A percentile compares a stretch with the other conserved stretches of the same genome.
phyloP scores from a whole-genome alignment of 1,140 invertebrate genomes.

The Adelges cooleyi region DNA sequence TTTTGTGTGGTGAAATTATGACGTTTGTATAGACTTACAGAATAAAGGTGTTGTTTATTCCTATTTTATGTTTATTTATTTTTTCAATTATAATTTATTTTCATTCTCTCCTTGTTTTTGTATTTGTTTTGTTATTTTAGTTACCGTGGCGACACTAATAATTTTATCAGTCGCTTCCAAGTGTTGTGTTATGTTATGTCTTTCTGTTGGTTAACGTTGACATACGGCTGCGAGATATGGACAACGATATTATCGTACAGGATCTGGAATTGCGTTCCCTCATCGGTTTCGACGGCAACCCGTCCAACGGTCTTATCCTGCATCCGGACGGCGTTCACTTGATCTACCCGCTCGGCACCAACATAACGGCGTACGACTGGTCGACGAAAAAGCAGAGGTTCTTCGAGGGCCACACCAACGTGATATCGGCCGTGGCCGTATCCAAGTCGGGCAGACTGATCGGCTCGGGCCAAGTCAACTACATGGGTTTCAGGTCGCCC shows the following conservation, averaged over 20 bases:
- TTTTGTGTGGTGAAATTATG: too few species aligned
- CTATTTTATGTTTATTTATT: not conserved
- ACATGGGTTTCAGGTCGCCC: constrained; percentile 73
- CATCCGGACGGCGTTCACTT: constrained; percentile 66
- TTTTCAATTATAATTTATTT: not conserved
- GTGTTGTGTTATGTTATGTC: not conserved
- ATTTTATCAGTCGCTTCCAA: too few species aligned
- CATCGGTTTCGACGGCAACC: constrained; percentile 45
- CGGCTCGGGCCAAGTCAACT: constrained; percentile 78
- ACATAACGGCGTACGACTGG: constrained; percentile 66
- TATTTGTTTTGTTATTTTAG: not conserved
- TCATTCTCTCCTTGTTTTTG: too few species aligned
- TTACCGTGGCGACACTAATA: not conserved
- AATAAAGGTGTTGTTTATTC: constrained; percentile 9
- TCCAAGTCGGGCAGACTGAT: constrained; percentile 66
- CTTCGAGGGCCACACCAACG: constrained; percentile 70
- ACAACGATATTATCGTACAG: not conserved
- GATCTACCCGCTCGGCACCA: constrained; percentile 73
- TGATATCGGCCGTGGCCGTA: constrained; percentile 66
- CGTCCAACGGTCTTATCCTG: constrained; percentile 54
- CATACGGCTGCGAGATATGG: not conserved
- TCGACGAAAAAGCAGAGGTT: constrained; percentile 59
- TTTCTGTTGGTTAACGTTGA: not conserved
- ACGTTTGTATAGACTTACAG: too few species aligned
- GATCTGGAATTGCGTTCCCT: constrained; percentile 3